Percentiles rank a stretch among this genome's conserved stretches.
These are phyloP conservation scores for Polymixis lichenea DNA, from an alignment of 2,888 invertebrate genomes.

Conservation along the genomic window DNA sequence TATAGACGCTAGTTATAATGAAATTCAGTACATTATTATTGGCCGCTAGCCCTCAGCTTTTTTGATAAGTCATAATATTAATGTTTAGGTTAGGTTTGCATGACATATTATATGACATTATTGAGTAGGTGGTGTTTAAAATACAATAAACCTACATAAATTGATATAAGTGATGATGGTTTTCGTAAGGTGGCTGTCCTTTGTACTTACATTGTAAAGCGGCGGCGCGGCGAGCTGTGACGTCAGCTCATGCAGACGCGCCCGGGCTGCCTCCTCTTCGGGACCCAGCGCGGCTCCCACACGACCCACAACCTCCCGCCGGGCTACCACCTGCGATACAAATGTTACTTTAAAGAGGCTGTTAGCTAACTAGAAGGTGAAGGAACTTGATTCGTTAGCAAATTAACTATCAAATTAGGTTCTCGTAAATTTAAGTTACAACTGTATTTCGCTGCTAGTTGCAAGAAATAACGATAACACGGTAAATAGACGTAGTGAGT, in stretches of 20 bases:
- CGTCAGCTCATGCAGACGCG: conserved; percentile 96
- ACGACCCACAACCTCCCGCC: conserved; percentile 97
- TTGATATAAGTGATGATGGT: background rate
- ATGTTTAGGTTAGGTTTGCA: no score
- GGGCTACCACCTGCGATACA: conserved; percentile 93
- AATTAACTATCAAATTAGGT: background rate
- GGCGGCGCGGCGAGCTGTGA: conserved; percentile 97
- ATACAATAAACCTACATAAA: background rate
- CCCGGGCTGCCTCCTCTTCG: conserved; percentile 97
- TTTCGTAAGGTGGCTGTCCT: no score
- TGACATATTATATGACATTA: background rate
- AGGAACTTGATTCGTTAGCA: background rate
- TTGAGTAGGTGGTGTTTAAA: background rate
- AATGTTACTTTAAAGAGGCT: background rate
- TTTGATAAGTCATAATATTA: no score
- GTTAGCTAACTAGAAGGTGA: conserved; percentile 81
- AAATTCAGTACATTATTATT: background rate
- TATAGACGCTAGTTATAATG: background rate
- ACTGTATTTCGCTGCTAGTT: no score
- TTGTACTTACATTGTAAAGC: conserved; percentile 94
- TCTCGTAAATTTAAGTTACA: background rate
- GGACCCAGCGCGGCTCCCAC: conserved; percentile 96
- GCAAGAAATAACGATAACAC: no score
- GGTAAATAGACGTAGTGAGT: background rate
- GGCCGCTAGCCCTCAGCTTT: no score